A percentile compares a stretch with the other conserved stretches of the same genome.
Conservation (phyloP, 2,888 invertebrate species). For the Sarcophaga caerulescens region DNA sequence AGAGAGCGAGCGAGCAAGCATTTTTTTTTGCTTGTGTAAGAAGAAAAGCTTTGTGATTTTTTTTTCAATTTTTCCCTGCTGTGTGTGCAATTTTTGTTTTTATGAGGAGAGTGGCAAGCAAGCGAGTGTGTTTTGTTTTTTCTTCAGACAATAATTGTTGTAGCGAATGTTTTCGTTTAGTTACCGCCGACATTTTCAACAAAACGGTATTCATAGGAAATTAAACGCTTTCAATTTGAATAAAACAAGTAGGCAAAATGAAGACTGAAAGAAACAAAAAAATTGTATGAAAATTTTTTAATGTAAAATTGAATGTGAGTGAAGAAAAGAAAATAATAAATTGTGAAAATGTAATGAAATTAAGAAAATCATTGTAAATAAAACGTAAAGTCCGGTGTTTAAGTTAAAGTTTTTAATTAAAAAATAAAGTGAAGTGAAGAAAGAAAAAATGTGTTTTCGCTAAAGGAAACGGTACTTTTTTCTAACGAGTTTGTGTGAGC, state of each 20-base stretch:
- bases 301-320: neutral
- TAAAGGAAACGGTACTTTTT: neutral
- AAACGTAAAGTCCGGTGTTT: conserved; percentile 12
- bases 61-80: neutral
- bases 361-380: conserved; percentile 45
- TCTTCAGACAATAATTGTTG: neutral
- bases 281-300: conserved; percentile 7
- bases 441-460: neutral
- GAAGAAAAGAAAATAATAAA: too few species aligned
- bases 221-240: conserved; percentile 32
- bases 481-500: neutral
- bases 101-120: neutral
- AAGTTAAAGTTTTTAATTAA: neutral
- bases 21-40: neutral
- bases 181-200: conserved; percentile 66
- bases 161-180: conserved; percentile 29
- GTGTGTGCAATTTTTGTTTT: conserved; percentile 37
- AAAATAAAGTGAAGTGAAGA: too few species aligned
- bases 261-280: conserved; percentile 6
- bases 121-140: too few species aligned
- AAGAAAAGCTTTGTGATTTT: neutral
- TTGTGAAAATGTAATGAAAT: too few species aligned
- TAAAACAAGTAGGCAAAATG: conserved; percentile 18
- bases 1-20: neutral
- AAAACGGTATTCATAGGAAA: conserved; percentile 61